A percentile compares a stretch with the other conserved stretches of the same genome.
phyloP scores from a whole-genome alignment of 2,888 invertebrate genomes.

The Aplocera efformata region DNA sequence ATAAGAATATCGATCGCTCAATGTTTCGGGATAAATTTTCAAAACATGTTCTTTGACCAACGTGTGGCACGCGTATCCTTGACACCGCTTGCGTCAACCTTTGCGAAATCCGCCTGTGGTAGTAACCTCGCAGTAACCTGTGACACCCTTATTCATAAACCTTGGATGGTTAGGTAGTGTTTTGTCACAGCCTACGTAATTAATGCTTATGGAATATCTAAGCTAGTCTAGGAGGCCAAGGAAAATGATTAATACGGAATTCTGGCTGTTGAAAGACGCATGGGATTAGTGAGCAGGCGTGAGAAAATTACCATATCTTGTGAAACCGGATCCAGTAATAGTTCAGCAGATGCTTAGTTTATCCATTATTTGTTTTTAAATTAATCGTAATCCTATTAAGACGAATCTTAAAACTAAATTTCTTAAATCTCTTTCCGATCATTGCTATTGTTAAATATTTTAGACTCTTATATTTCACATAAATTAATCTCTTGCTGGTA shows the following conservation, averaged over 20 bases:
- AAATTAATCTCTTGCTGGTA: too few relatives aligned
- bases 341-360: too few relatives aligned
- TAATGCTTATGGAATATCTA: conserved; percentile 11
- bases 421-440: too few relatives aligned
- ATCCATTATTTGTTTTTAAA: too few relatives aligned
- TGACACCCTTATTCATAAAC: conserved; percentile 36
- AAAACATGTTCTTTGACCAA: conserved; percentile 6
- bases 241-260: neutral
- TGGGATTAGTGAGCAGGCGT: too few relatives aligned
- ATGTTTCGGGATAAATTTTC: conserved; percentile 2
- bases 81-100: conserved; percentile 39
- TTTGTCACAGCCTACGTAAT: conserved; percentile 5
- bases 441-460: too few relatives aligned
- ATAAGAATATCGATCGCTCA: neutral
- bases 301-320: too few relatives aligned
- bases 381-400: too few relatives aligned
- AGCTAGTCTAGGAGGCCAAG: neutral
- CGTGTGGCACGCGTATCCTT: conserved; percentile 38
- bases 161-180: conserved; percentile 26
- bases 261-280: too few relatives aligned
- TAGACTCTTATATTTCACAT: too few relatives aligned
- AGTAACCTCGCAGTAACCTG: conserved; percentile 37
- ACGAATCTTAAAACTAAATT: too few relatives aligned
- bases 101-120: conserved; percentile 35
- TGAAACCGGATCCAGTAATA: too few relatives aligned